Percentiles rank a stretch among this genome's conserved stretches.
Conservation (phyloP, 2,113 vertebrate genomes). For the Ailurus styani region DNA sequence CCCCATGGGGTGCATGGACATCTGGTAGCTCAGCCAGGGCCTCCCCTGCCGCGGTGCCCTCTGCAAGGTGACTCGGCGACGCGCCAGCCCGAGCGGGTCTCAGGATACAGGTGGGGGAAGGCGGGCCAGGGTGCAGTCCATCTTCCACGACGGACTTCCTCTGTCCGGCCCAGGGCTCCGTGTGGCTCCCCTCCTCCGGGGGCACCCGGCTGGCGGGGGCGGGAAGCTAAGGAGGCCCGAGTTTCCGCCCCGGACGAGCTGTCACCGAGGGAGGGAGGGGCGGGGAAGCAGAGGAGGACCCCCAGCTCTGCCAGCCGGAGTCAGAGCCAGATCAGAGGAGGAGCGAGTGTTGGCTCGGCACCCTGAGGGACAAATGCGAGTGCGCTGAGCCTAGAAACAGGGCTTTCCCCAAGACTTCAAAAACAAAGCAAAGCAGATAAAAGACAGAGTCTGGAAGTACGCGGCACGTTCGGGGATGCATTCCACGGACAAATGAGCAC, state of each 20-base stretch:
- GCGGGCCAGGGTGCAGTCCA: fast-evolving
- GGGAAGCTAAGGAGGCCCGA: background rate
- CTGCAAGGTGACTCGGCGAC: fast-evolving
- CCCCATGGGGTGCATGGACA: background rate
- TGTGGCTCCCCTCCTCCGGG: background rate
- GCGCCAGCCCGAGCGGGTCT: fast-evolving
- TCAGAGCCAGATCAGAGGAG: background rate
- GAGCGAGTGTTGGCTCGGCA: background rate
- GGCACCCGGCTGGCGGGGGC: background rate
- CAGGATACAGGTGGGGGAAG: background rate
- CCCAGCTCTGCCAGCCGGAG: background rate
- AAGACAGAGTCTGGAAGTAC: background rate
- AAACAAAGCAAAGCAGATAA: background rate
- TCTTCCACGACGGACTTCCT: fast-evolving
- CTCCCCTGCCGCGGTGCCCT: background rate
- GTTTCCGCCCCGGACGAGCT: background rate
- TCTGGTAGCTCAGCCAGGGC: background rate
- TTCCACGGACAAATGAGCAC: background rate
- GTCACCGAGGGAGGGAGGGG: background rate
- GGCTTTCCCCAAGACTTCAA: background rate
- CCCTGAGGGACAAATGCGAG: background rate
- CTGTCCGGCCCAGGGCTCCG: background rate
- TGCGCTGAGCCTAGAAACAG: background rate
- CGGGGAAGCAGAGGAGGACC: background rate
- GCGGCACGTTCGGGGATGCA: background rate